A percentile compares a stretch with the other conserved stretches of the same genome.
These are phyloP conservation scores for Epirrita christyi DNA, from an alignment of 2,888 invertebrate species.

Conservation along the genomic window DNA sequence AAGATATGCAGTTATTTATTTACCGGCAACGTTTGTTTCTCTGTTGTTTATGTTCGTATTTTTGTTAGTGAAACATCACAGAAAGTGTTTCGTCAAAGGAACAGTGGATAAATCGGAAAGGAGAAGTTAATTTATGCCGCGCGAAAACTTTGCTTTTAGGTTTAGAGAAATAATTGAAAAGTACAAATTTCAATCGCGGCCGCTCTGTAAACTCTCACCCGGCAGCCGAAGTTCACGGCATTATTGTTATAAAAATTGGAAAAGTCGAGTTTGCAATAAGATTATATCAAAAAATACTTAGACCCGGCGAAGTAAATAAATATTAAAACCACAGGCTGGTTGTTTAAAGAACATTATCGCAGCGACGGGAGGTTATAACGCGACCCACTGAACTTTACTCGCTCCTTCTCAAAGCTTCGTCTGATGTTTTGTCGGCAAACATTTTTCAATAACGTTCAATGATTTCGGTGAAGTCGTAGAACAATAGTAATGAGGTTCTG, in stretches of 20 bases:
- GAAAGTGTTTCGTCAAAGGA: slow-evolving; percentile 52
- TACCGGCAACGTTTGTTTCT: slow-evolving; percentile 47
- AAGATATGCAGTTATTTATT: slow-evolving; percentile 55
- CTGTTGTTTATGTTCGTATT: slow-evolving; percentile 43
- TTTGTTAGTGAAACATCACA: slow-evolving; percentile 45
- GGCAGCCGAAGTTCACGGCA: slow-evolving; percentile 56
- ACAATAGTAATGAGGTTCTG: slow-evolving; percentile 12
- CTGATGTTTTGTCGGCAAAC: slow-evolving; percentile 44
- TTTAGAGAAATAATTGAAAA: slow-evolving; percentile 65
- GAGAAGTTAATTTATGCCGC: slow-evolving; percentile 64
- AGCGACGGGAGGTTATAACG: slow-evolving; percentile 52
- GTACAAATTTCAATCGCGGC: slow-evolving; percentile 61
- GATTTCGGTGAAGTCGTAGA: slow-evolving; percentile 37
- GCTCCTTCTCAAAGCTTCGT: slow-evolving; percentile 45
- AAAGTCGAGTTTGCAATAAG: slow-evolving; percentile 53
- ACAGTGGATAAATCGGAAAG: slow-evolving; percentile 54
- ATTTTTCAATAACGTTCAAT: slow-evolving; percentile 47
- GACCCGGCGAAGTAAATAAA: slow-evolving; percentile 52
- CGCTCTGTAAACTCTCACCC: slow-evolving; percentile 45
- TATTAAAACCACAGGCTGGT: slow-evolving; percentile 55
- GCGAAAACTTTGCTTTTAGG: slow-evolving; percentile 57
- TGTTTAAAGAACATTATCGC: slow-evolving; percentile 61
- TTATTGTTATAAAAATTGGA: slow-evolving; percentile 64
- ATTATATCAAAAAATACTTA: slow-evolving; percentile 54
- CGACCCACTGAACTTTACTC: slow-evolving; percentile 57